Base-by-base conservation (phyloP, 2,797 vertebrate species). In the Holocentrus rufus region DNA sequence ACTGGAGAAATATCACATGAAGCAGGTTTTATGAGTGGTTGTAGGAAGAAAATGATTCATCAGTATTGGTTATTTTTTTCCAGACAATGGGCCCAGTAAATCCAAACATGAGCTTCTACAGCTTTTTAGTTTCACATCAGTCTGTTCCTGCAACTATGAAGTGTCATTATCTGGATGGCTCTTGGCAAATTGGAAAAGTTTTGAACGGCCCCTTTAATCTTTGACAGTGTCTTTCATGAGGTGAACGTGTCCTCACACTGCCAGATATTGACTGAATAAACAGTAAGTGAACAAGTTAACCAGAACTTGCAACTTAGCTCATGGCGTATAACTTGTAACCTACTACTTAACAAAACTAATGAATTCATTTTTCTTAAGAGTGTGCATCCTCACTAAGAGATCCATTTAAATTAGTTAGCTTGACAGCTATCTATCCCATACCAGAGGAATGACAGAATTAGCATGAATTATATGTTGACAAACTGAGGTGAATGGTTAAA, bases 41-140 rank as follows among this genome's bases (percentile, higher is more conserved):
- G 11, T 53, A 53, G 23, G 22, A 53, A 56, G 27, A 13, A 0
- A 56, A 55, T n/a, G 14, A 44, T 47, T 47, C 17, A 18, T 15
- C 44, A 47, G 13, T 4, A 47, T 47, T 18, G 15, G 44, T 18
- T 31, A 50, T 58, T 68, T 22, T 58, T 72, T 57, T 55, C n/a
- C n/a, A n/a, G n/a, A n/a, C n/a, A n/a, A n/a, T n/a, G n/a, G n/a
- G n/a, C n/a, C n/a, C n/a, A n/a, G n/a, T n/a, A n/a, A n/a, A n/a
- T n/a, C n/a, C n/a, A n/a, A n/a, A n/a, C n/a, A n/a, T n/a, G n/a
- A n/a, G n/a, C n/a, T n/a, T n/a, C n/a, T n/a, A n/a, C n/a, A n/a
- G n/a, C n/a, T n/a, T n/a, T n/a, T n/a, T n/a, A n/a, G n/a, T n/a
- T n/a, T n/a, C n/a, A n/a, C n/a, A n/a, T n/a, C n/a, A n/a, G n/a